Evolutionary conservation across 2,888 invertebrate genomes (phyloP), one percentile per base, ranked within the genome.

Genomic region (Latrodectus hesperus): DNA sequence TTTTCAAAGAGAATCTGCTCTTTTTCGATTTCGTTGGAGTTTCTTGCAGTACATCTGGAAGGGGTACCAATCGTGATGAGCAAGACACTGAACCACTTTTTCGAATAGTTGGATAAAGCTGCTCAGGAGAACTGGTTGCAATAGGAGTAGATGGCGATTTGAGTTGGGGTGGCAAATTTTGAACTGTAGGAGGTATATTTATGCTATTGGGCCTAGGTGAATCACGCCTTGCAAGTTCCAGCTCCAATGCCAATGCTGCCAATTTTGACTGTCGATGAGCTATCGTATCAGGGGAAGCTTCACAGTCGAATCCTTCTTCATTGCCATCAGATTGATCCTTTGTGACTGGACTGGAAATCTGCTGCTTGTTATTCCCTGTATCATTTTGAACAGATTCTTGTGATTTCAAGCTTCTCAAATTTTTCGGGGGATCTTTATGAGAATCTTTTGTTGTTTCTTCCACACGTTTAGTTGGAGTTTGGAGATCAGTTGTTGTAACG

Each of bases 1-100:
- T 96, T 91, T 96, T 96, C 75, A 97, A 94, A 0, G 96, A 97
- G 91, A 96, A 96, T 90, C 96, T 95, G 3, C 94, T 93, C 91
- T 94, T 94, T n/a, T 91, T 91, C 79, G 90, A 90, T 22, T 83
- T 87, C 9, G 76, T 53, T 1, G 86, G 84, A 6, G 81, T 82
- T n/a, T 89, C 86, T 38, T 79, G 81, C 5, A 84, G 75, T 6
- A 88, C 76, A 38, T 88, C 88, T 12, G 88, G 88, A 11, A 88
- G 51, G 3, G 70, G 38, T 9, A 70, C 68, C 5, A 88, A 78
- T 38, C 83, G 64, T n/a, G 87, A 88, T 1, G 71, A n/a, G 22
- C 72, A 81, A 14, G 86, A 73, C 22, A 77, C 77, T 14, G 78
- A 74, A n/a, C 73, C 64, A n/a, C 60, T 55, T 53, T 83, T 73